phyloP scores from a whole-genome alignment of 2,113 vertebrate species.

The Pelmatolapia mariae region DNA sequence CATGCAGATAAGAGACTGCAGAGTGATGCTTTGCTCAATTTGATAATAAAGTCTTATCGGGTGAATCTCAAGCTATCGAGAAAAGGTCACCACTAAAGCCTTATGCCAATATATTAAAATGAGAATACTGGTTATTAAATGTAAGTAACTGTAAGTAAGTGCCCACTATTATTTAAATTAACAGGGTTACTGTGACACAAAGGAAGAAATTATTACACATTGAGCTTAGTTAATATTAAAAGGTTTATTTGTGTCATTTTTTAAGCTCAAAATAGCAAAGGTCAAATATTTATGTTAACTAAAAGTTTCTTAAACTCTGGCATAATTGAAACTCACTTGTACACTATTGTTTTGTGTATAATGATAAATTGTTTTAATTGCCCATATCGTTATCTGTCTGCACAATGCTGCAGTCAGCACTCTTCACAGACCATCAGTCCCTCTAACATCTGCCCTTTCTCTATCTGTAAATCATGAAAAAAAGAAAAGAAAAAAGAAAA shows the following conservation, averaged over 20 bases:
- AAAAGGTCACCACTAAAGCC: neutral
- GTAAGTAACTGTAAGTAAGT: neutral
- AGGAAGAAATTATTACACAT: neutral
- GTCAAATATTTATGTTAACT: neutral
- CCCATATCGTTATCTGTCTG: neutral
- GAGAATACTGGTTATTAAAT: too few species aligned
- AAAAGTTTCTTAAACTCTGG: neutral
- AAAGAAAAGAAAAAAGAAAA: neutral
- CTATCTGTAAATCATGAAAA: neutral
- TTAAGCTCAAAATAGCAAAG: neutral
- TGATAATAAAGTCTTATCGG: neutral
- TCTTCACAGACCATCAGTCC: neutral
- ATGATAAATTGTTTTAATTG: neutral
- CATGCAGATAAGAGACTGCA: neutral
- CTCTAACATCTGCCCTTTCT: neutral
- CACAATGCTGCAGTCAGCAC: neutral
- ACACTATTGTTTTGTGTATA: neutral
- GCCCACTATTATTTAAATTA: neutral
- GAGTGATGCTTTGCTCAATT: neutral
- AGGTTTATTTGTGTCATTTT: neutral
- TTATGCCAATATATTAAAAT: neutral
- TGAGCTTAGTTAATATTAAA: neutral
- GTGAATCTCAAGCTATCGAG: neutral
- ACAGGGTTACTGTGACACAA: neutral
- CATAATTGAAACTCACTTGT: neutral